phyloP scores from a whole-genome alignment of 2,888 invertebrate genomes.

The Anthophora plumipes region DNA sequence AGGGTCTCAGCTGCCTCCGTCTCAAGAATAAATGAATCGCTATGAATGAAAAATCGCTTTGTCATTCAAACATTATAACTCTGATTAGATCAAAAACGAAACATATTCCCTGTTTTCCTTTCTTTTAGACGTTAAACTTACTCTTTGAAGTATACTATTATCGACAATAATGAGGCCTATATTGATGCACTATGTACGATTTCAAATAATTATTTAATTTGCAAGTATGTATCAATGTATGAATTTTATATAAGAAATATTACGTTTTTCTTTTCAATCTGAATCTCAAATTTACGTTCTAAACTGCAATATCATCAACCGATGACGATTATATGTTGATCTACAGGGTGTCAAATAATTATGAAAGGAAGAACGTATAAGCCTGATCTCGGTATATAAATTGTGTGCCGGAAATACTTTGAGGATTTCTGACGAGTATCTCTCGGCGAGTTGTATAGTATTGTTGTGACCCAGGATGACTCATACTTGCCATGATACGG shows the following conservation, averaged over 20 bases:
- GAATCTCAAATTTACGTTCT: too few species aligned
- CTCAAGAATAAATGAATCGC: conserved; percentile 57
- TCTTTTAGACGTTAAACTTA: background rate
- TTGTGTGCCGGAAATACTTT: background rate
- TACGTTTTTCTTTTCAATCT: too few species aligned
- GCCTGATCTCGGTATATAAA: background rate
- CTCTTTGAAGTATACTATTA: background rate
- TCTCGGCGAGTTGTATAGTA: conserved; percentile 12
- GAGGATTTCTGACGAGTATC: conserved; percentile 10
- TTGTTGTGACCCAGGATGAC: conserved; percentile 42
- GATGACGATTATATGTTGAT: background rate
- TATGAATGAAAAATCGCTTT: conserved; percentile 38
- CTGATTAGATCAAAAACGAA: background rate
- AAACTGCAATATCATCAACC: too few species aligned
- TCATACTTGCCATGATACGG: conserved; percentile 33
- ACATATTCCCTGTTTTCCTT: background rate
- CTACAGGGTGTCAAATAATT: background rate
- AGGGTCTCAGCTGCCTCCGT: conserved; percentile 43
- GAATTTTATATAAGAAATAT: too few species aligned
- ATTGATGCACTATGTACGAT: too few species aligned
- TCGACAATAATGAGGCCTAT: too few species aligned
- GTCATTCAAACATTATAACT: background rate
- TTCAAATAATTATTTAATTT: too few species aligned
- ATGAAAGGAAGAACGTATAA: background rate
- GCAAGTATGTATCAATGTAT: too few species aligned